Percentiles rank a stretch among this genome's conserved stretches.
phyloP scores from a whole-genome alignment of 2,888 invertebrate species.

The Himalopsyche tibetana region DNA sequence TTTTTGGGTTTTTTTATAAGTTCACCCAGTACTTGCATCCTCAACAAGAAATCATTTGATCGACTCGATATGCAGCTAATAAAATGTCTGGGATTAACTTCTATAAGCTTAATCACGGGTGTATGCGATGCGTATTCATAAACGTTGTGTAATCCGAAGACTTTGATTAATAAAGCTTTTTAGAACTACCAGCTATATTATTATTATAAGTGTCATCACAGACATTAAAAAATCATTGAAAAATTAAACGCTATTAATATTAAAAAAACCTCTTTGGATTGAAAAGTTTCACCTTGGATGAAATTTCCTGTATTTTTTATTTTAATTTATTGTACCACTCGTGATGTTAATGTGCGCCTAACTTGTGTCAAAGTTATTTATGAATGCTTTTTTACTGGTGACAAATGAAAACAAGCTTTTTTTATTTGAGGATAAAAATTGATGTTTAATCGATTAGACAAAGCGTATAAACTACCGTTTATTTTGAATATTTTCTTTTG shows the following conservation, averaged over 20 bases:
- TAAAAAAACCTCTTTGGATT: slow-evolving; percentile 24
- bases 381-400: neutral
- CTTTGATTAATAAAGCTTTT: slow-evolving; percentile 52
- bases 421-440: neutral
- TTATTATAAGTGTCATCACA: slow-evolving; percentile 47
- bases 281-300: slow-evolving; percentile 38
- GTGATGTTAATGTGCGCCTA: slow-evolving; percentile 27
- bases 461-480: neutral
- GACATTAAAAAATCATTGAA: slow-evolving; percentile 40
- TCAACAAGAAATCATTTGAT: slow-evolving; percentile 34
- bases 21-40: slow-evolving; percentile 17
- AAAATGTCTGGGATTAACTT: slow-evolving; percentile 40
- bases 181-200: slow-evolving; percentile 47
- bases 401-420: slow-evolving; percentile 7
- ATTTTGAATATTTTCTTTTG: neutral
- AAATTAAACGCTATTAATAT: slow-evolving; percentile 44
- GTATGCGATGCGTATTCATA: slow-evolving; percentile 45
- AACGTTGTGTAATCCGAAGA: slow-evolving; percentile 47
- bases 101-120: slow-evolving; percentile 37
- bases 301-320: slow-evolving; percentile 39
- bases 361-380: slow-evolving; percentile 33
- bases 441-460: neutral
- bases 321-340: neutral
- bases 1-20: neutral
- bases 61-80: slow-evolving; percentile 42